Conservation (phyloP, 2,888 invertebrate species). For the Synanthedon myopaeformis region DNA sequence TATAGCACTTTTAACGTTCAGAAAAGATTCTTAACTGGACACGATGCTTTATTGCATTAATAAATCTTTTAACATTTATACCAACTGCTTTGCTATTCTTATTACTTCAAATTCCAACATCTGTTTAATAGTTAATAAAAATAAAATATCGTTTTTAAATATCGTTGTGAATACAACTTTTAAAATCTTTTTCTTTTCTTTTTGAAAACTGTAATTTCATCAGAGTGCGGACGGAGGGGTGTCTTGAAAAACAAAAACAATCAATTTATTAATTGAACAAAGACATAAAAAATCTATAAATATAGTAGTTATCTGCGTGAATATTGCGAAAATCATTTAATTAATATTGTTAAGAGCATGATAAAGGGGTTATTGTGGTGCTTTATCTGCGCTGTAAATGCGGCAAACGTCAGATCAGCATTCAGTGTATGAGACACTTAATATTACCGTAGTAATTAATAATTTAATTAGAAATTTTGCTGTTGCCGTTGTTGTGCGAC, state of each 20-base stretch:
- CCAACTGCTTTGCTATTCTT: conserved; percentile 11
- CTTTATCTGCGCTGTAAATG: not conserved
- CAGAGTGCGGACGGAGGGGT: no score
- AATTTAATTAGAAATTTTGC: not conserved
- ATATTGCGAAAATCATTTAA: no score
- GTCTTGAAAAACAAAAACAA: no score
- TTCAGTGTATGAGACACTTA: not conserved
- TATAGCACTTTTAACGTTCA: conserved; percentile 5
- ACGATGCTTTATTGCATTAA: conserved; percentile 9
- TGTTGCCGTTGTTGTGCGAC: not conserved
- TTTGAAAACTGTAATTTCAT: no score
- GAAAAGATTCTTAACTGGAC: conserved; percentile 10
- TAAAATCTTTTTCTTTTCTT: no score
- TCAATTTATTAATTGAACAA: no score
- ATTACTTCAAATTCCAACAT: conserved; percentile 11
- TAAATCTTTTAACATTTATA: conserved; percentile 15
- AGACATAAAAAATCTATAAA: no score
- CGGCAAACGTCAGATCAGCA: not conserved
- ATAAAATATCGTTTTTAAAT: conserved; percentile 1
- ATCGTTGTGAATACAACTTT: not conserved
- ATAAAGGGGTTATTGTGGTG: not conserved
- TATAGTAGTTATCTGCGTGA: no score
- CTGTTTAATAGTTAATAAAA: conserved; percentile 3
- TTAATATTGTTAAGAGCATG: no score
- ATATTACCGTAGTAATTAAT: not conserved